Conservation (phyloP, 1,140 invertebrate species). For the Caenorhabditis elegans region DNA sequence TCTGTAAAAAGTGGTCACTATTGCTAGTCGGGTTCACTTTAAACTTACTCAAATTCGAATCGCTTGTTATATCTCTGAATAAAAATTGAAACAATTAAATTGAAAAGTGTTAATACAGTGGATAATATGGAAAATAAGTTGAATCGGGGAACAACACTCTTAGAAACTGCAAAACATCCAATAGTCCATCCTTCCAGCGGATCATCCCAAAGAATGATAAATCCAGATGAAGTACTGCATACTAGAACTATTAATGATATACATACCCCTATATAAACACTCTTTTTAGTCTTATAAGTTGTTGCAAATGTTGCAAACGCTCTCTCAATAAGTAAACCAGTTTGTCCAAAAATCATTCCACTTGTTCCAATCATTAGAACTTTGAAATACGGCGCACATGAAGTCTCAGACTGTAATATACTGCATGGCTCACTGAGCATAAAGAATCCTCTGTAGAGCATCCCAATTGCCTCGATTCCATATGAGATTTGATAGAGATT, state of each 20-base stretch:
- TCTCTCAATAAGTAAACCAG: not conserved
- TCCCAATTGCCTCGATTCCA: not conserved
- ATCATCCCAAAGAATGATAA: not conserved
- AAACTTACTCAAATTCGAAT: not conserved
- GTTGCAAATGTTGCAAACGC: not conserved
- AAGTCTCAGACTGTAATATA: not conserved
- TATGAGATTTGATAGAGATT: not conserved
- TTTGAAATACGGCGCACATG: not conserved
- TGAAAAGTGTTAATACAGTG: not conserved
- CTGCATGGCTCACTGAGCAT: not conserved
- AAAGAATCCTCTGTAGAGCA: not conserved
- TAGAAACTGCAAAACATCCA: not conserved
- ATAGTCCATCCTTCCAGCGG: not conserved
- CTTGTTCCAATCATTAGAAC: not conserved
- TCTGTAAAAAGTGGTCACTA: not conserved
- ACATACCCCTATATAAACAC: not conserved
- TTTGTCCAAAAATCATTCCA: not conserved
- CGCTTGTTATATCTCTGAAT: not conserved
- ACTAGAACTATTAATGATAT: not conserved
- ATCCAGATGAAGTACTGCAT: not conserved
- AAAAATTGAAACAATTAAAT: not conserved
- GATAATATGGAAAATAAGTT: not conserved
- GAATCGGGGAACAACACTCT: not conserved
- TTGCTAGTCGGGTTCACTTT: too few species aligned
- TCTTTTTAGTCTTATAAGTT: not conserved